phyloP scores from a whole-genome alignment of 2,797 vertebrate genomes.

The Phataginus tetradactyla region DNA sequence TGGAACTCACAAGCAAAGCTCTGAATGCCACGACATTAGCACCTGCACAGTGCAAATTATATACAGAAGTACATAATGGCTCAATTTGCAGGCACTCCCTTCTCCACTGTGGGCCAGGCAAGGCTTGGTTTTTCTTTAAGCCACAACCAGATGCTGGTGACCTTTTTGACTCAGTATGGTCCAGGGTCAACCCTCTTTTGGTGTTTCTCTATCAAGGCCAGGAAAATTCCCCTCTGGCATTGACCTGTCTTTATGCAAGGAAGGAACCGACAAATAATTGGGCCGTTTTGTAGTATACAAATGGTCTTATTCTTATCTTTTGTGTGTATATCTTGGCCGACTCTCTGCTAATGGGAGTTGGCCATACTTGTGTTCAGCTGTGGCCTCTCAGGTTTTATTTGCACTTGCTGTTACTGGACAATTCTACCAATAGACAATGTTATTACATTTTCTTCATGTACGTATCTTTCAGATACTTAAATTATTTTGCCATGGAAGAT shows the following conservation, averaged over 20 bases:
- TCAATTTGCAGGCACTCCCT: neutral
- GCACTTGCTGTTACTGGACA: neutral
- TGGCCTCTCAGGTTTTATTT: neutral
- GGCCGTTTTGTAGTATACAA: slow-evolving; percentile 41
- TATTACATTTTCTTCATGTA: neutral
- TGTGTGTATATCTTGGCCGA: slow-evolving; percentile 56
- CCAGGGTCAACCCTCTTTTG: slow-evolving; percentile 24
- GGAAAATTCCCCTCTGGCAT: slow-evolving; percentile 33
- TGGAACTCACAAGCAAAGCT: neutral
- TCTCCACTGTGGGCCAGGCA: neutral
- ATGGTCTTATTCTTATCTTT: slow-evolving; percentile 54
- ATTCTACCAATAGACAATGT: neutral
- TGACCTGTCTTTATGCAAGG: slow-evolving; percentile 53
- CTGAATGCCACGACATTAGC: neutral
- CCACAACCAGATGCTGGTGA: slow-evolving; percentile 41
- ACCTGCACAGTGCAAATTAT: neutral
- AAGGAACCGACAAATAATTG: slow-evolving; percentile 62
- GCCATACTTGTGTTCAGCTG: neutral
- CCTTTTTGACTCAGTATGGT: neutral
- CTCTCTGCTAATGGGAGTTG: neutral
- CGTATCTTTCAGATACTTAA: neutral
- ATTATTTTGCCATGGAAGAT: neutral
- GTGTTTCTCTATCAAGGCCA: neutral
- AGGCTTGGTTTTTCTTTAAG: neutral
- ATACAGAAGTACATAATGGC: neutral